These are phyloP conservation scores for Peromyscus leucopus DNA, from an alignment of 2,113 vertebrate genomes.

Conservation along the genomic window DNA sequence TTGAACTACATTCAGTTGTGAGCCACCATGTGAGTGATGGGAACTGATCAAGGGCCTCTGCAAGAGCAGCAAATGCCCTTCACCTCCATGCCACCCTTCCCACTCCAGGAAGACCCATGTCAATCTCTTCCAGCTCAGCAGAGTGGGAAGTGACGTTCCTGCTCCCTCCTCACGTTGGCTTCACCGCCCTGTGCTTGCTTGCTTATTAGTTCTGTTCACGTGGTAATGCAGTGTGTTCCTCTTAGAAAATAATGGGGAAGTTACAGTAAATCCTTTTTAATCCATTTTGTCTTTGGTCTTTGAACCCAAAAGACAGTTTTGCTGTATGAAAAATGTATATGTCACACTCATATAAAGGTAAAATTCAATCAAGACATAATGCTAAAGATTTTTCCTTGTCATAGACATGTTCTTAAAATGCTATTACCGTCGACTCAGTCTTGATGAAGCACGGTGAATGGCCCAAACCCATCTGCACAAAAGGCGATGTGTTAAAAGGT, in stretches of 20 bases:
- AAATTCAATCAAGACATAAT: slow-evolving; percentile 15
- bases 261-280: neutral
- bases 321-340: neutral
- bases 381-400: neutral
- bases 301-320: neutral
- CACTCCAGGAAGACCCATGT: neutral
- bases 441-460: slow-evolving; percentile 18
- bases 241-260: neutral
- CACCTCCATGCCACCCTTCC: too few species aligned
- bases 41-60: neutral
- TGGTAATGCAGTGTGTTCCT: neutral
- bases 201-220: neutral
- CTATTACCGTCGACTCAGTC: neutral
- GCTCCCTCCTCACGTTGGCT: too few species aligned
- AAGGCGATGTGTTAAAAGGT: slow-evolving; percentile 67
- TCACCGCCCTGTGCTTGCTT: neutral
- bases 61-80: neutral
- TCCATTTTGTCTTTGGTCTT: neutral
- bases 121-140: neutral
- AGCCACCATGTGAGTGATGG: too few species aligned
- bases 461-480: slow-evolving; percentile 62
- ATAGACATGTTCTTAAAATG: slow-evolving; percentile 29
- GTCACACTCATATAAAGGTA: neutral
- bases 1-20: neutral
- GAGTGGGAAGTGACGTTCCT: neutral